phyloP scores from a whole-genome alignment of 2,888 invertebrate species.

The Athalia cordata region DNA sequence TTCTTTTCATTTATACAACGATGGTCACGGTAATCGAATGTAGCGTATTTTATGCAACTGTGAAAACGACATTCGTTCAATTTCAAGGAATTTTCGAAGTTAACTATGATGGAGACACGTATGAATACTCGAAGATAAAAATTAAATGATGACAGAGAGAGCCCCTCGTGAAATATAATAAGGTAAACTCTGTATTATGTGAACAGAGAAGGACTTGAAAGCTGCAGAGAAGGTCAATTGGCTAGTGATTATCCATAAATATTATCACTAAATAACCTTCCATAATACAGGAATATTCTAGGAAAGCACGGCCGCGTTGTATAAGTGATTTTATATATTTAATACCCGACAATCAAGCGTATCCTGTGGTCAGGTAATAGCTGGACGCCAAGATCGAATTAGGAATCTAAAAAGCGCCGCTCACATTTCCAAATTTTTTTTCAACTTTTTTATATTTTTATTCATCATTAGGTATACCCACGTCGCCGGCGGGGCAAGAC shows the following conservation, averaged over 20 bases:
- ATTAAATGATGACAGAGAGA: not conserved
- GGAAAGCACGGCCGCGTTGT: not conserved
- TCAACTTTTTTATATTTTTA: not conserved
- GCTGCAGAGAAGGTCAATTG: conserved; percentile 10
- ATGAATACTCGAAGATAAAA: not conserved
- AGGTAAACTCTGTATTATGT: not conserved
- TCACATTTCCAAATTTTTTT: conserved; percentile 11
- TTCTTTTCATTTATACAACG: too few species aligned
- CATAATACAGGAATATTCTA: conserved; percentile 12
- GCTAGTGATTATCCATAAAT: conserved; percentile 20
- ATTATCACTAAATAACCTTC: not conserved
- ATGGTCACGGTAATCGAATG: too few species aligned
- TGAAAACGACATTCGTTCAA: too few species aligned
- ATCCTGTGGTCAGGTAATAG: conserved; percentile 21
- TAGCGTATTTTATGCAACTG: too few species aligned
- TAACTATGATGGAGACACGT: too few species aligned
- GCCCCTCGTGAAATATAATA: too few species aligned
- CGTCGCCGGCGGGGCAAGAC: not conserved
- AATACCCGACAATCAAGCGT: conserved; percentile 16
- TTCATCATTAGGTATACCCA: not conserved
- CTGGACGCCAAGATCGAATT: conserved; percentile 35
- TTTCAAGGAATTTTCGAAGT: too few species aligned
- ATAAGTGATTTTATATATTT: conserved; percentile 30
- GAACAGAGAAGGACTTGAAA: too few species aligned
- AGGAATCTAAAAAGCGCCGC: conserved; percentile 16